Evolutionary conservation across 2,797 vertebrate genomes (phyloP).

Genomic region (Sebastes hubbsi): DNA sequence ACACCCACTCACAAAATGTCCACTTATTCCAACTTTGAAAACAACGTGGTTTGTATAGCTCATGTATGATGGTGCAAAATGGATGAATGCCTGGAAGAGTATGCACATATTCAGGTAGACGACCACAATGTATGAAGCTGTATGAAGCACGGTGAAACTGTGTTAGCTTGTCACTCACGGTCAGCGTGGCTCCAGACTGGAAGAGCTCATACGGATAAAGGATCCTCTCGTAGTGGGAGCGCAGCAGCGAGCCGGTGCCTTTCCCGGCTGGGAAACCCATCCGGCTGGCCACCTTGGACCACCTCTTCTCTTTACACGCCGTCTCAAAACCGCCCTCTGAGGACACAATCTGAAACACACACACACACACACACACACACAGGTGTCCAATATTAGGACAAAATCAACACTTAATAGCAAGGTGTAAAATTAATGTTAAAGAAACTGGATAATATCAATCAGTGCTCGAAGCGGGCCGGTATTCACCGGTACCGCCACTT

Average conservation of each 20-base stretch:
- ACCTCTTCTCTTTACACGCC: constrained; percentile 94
- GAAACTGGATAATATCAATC: background rate
- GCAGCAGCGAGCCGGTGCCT: constrained; percentile 90
- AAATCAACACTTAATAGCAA: background rate
- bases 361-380: background rate
- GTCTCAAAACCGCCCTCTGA: constrained; percentile 95
- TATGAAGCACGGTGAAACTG: background rate
- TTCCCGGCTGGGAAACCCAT: constrained; percentile 95
- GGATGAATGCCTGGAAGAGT: background rate
- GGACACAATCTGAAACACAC: constrained; percentile 88
- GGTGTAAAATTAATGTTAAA: background rate
- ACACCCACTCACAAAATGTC: background rate
- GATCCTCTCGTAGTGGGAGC: constrained; percentile 94
- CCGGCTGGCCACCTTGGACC: constrained; percentile 93
- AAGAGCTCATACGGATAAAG: constrained; percentile 98
- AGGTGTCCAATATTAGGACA: background rate
- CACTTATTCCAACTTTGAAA: background rate
- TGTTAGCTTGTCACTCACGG: constrained; percentile 73
- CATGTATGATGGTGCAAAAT: background rate
- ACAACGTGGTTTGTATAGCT: background rate
- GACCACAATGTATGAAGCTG: background rate
- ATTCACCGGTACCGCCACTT: too few species aligned
- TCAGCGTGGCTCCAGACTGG: constrained; percentile 94
- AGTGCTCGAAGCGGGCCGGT: background rate
- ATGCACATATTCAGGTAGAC: background rate